A percentile compares a stretch with the other conserved stretches of the same genome.
These are phyloP conservation scores for Sylvia atricapilla DNA, from an alignment of 2,113 vertebrate species.

Conservation along the genomic window DNA sequence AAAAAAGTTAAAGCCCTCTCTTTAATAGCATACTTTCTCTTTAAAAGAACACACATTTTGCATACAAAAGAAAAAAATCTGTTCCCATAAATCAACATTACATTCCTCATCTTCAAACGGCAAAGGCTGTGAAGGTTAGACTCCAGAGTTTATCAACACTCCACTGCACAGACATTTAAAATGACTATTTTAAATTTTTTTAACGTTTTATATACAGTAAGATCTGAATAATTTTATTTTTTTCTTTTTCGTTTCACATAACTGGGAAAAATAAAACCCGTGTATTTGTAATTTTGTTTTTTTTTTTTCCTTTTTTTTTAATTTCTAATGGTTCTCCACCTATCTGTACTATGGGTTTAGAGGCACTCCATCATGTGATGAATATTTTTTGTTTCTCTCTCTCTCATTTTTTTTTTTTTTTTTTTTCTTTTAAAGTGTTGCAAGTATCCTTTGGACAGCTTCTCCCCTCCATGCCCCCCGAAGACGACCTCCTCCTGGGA, in stretches of 20 bases:
- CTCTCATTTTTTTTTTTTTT: no score
- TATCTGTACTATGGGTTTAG: conserved; percentile 68
- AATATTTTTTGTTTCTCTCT: not conserved
- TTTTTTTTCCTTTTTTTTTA: not conserved
- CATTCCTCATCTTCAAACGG: conserved; percentile 79
- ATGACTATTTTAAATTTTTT: conserved; percentile 60
- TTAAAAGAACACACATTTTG: conserved; percentile 78
- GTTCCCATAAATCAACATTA: conserved; percentile 77
- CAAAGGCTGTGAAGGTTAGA: conserved; percentile 73
- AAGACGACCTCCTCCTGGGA: not conserved
- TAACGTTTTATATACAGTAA: conserved; percentile 65
- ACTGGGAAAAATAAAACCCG: conserved; percentile 74
- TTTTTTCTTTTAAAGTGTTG: conserved; percentile 55
- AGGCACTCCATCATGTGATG: conserved; percentile 77
- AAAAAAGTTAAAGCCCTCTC: conserved; percentile 87
- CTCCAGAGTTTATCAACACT: conserved; percentile 70
- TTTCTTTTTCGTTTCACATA: conserved; percentile 70
- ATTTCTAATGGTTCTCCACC: conserved; percentile 41
- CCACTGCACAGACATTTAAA: conserved; percentile 70
- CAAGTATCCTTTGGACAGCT: conserved; percentile 72
- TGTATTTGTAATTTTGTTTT: conserved; percentile 26
- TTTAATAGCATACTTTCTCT: conserved; percentile 79
- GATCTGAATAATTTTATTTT: conserved; percentile 70
- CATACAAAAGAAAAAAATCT: conserved; percentile 77
- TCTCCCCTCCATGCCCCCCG: not conserved